Evolutionary conservation across 2,888 invertebrate genomes (phyloP).

Genomic region (Ectobius pallidus): DNA sequence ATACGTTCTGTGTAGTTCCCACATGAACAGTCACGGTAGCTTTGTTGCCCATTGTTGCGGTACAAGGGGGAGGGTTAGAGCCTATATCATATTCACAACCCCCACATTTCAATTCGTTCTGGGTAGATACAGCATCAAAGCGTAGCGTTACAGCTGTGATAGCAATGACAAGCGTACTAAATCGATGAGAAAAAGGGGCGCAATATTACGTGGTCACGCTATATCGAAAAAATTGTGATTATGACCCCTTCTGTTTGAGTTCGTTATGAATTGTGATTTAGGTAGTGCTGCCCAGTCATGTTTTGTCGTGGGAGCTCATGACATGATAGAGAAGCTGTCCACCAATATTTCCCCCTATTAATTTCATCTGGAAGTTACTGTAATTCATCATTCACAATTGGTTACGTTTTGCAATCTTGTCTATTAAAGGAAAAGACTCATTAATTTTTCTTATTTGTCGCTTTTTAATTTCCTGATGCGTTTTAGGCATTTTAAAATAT

Average conservation of each 20-base stretch:
- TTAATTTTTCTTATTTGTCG: too few species aligned
- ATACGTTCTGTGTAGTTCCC: slow-evolving; percentile 18
- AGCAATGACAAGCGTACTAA: slow-evolving; percentile 24
- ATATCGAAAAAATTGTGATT: slow-evolving; percentile 21
- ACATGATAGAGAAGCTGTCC: too few species aligned
- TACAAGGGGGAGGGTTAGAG: neutral
- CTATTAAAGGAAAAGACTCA: too few species aligned
- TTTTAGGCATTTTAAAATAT: too few species aligned
- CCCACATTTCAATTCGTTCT: slow-evolving; percentile 34
- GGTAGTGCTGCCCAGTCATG: neutral
- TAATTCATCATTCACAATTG: too few species aligned
- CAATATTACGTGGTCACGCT: slow-evolving; percentile 33
- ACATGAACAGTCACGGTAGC: slow-evolving; percentile 30
- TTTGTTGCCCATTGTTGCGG: slow-evolving; percentile 20
- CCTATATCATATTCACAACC: slow-evolving; percentile 16
- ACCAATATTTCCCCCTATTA: too few species aligned
- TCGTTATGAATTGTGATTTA: slow-evolving; percentile 5
- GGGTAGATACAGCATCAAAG: slow-evolving; percentile 37
- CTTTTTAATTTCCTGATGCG: too few species aligned
- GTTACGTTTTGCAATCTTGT: too few species aligned
- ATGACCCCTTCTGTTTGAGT: slow-evolving; percentile 17
- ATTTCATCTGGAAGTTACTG: too few species aligned
- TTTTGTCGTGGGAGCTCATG: neutral
- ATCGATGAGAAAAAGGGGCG: slow-evolving; percentile 8
- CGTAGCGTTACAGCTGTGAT: slow-evolving; percentile 35